Conservation (phyloP, 2,797 vertebrate species). For the Lindbergichthys nudifrons region DNA sequence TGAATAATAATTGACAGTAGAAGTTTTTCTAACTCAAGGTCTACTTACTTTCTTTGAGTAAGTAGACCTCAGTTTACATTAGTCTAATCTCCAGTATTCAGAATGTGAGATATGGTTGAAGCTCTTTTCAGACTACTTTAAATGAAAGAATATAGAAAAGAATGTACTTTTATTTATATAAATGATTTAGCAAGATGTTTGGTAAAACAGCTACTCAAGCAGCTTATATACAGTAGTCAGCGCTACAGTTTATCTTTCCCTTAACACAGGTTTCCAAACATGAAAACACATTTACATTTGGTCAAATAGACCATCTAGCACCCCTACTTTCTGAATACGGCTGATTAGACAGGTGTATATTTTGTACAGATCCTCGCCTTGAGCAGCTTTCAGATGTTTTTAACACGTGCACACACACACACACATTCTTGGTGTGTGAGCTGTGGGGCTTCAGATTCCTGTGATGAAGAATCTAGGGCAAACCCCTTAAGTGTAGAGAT, state of each 20-base stretch:
- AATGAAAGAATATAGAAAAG: background rate
- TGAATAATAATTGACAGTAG: background rate
- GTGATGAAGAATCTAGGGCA: slow-evolving; percentile 78
- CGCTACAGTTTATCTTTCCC: background rate
- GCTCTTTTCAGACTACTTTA: background rate
- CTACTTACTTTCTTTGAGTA: background rate
- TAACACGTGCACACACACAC: slow-evolving; percentile 11
- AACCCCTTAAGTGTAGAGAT: slow-evolving; percentile 75
- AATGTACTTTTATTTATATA: background rate
- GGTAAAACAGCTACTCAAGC: background rate
- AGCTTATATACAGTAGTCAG: background rate
- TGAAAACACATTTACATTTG: background rate
- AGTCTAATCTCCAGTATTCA: background rate
- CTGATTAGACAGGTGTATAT: slow-evolving; percentile 21
- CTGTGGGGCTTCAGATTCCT: slow-evolving; percentile 24
- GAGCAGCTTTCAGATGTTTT: slow-evolving; percentile 27
- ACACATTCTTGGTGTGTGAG: slow-evolving; percentile 26
- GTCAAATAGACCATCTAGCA: background rate
- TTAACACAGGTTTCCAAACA: background rate
- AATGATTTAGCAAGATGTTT: background rate
- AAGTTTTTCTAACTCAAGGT: background rate
- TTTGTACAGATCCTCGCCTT: background rate
- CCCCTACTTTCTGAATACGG: background rate
- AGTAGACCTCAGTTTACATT: background rate
- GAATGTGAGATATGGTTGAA: background rate